phyloP scores from a whole-genome alignment of 2,113 vertebrate species.

The Monopterus albus region DNA sequence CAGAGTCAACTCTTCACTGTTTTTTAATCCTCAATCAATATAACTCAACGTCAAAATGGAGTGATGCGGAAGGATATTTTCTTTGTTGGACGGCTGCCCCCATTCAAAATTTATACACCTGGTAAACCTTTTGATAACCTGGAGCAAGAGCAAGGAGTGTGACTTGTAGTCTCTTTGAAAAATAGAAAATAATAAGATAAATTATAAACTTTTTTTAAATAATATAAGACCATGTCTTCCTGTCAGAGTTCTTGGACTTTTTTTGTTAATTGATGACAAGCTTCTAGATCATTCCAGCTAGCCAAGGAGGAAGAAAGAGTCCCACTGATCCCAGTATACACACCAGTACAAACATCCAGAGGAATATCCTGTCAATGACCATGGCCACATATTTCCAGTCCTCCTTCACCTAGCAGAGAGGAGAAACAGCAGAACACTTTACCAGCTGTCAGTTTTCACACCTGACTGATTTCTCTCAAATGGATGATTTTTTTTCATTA shows the following conservation, averaged over 20 bases:
- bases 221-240: constrained; percentile 14
- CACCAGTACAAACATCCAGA: constrained; percentile 97
- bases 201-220: constrained; percentile 23
- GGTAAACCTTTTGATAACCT: constrained; percentile 44
- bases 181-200: constrained; percentile 37
- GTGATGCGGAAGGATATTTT: constrained; percentile 33
- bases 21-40: constrained; percentile 16
- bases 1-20: constrained; percentile 10
- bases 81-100: constrained; percentile 63
- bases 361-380: constrained; percentile 98
- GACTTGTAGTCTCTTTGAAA: constrained; percentile 26
- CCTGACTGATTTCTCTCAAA: constrained; percentile 74
- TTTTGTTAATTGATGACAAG: constrained; percentile 10
- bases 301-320: constrained; percentile 96
- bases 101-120: constrained; percentile 67
- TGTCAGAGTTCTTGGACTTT: constrained; percentile 1
- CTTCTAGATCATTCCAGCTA: constrained; percentile 94
- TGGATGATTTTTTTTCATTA: constrained; percentile 71
- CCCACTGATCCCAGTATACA: constrained; percentile 95
- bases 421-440: constrained; percentile 47
- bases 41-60: constrained; percentile 44
- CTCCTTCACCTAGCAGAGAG: constrained; percentile 89
- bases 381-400: constrained; percentile 99
- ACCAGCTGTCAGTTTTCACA: constrained; percentile 69
- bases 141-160: constrained; percentile 4